phyloP scores from a whole-genome alignment of 2,888 invertebrate genomes.

The Leptothorax acervorum region DNA sequence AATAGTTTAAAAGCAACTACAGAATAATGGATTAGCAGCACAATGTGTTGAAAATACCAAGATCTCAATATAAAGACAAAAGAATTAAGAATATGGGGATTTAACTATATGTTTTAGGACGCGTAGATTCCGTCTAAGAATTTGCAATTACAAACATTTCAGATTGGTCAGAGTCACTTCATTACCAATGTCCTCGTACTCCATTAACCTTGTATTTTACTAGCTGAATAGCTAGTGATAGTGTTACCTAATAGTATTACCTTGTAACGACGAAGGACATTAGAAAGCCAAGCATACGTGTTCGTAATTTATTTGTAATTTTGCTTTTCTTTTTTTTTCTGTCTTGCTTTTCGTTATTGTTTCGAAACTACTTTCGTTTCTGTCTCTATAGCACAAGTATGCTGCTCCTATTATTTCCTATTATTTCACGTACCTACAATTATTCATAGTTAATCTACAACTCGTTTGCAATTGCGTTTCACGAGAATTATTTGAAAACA shows the following conservation, averaged over 20 bases:
- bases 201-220: constrained; percentile 67
- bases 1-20: background rate
- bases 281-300: constrained; percentile 7
- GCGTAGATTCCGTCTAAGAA: background rate
- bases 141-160: background rate
- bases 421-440: background rate
- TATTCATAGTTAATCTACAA: background rate
- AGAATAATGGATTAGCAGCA: no score
- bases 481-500: background rate
- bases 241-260: constrained; percentile 45
- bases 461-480: background rate
- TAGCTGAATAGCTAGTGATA: constrained; percentile 20
- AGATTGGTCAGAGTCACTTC: constrained; percentile 47
- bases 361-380: background rate
- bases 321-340: background rate
- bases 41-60: background rate
- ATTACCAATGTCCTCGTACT: constrained; percentile 60
- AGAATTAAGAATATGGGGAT: background rate
- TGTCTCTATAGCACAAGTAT: background rate
- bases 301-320: background rate
- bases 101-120: background rate
- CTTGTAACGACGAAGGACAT: constrained; percentile 55
- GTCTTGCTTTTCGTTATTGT: background rate
- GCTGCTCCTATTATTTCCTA: background rate
- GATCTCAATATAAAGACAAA: background rate